Evolutionary conservation across 1,140 invertebrate genomes (phyloP).

Genomic region (Liolophura sinensis): DNA sequence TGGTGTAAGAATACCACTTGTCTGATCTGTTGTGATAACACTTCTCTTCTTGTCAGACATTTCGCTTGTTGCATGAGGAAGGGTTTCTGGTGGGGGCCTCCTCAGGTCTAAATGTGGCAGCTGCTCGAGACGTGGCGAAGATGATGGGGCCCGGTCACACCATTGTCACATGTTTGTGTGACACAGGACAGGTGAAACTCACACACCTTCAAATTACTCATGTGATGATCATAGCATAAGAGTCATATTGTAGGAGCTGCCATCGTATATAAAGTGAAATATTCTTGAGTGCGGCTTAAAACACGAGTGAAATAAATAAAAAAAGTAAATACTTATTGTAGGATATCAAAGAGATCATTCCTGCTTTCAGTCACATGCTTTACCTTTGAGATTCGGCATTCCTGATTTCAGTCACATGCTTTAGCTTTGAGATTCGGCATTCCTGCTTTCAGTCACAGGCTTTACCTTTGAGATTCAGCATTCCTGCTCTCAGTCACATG

Average conservation of each 20-base stretch:
- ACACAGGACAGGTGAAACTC: constrained; percentile 50
- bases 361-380: neutral
- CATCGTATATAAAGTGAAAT: too few relatives aligned
- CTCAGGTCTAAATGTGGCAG: constrained; percentile 56
- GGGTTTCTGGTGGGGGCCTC: constrained; percentile 59
- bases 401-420: neutral
- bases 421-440: too few relatives aligned
- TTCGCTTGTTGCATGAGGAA: constrained; percentile 55
- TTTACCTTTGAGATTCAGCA: too few relatives aligned
- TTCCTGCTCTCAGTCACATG: too few relatives aligned
- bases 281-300: too few relatives aligned
- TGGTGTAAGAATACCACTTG: too few relatives aligned
- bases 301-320: too few relatives aligned
- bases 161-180: constrained; percentile 58
- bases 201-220: neutral
- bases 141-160: constrained; percentile 56
- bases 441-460: too few relatives aligned
- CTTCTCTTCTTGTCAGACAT: constrained; percentile 36
- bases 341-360: neutral
- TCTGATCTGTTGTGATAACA: too few relatives aligned
- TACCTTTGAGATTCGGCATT: neutral
- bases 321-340: neutral
- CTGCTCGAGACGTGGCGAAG: constrained; percentile 50
- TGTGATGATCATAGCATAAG: neutral
- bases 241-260: neutral